Conservation (phyloP, 2,113 vertebrate species). For the Actinemys pallida region DNA sequence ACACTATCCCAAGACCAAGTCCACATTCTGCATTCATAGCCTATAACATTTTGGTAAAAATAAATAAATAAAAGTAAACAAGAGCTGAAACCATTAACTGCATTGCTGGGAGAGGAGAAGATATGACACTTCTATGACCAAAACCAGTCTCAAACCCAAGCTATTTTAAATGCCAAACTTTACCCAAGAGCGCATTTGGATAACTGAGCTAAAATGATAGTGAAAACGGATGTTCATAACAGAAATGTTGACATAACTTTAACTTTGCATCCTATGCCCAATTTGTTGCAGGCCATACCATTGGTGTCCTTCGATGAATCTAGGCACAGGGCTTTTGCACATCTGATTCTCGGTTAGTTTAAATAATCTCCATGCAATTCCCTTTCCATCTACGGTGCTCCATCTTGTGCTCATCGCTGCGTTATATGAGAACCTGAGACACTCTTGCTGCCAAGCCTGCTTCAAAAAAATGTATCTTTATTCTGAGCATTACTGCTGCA, state of each 20-base stretch:
- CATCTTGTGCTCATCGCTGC: background rate
- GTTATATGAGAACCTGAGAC: background rate
- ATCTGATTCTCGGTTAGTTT: background rate
- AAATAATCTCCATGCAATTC: background rate
- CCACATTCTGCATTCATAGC: constrained; percentile 40
- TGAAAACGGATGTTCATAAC: background rate
- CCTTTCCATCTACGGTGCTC: background rate
- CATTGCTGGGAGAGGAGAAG: background rate
- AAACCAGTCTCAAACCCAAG: background rate
- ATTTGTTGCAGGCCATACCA: background rate
- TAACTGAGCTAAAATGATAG: background rate
- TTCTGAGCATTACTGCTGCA: background rate
- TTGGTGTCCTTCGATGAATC: background rate
- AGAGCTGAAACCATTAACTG: constrained; percentile 66
- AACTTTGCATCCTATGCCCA: background rate
- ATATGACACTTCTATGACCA: constrained; percentile 19
- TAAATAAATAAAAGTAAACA: constrained; percentile 56
- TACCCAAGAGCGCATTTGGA: background rate
- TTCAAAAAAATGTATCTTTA: background rate
- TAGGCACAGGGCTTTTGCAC: background rate
- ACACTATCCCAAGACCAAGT: constrained; percentile 50
- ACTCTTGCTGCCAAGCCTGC: background rate
- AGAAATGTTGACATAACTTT: background rate
- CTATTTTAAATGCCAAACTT: background rate
- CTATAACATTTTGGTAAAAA: constrained; percentile 52